Evolutionary conservation across 2,888 invertebrate genomes (phyloP), one percentile per base, ranked within the genome.

Genomic region (Leptogaster cylindrica): DNA sequence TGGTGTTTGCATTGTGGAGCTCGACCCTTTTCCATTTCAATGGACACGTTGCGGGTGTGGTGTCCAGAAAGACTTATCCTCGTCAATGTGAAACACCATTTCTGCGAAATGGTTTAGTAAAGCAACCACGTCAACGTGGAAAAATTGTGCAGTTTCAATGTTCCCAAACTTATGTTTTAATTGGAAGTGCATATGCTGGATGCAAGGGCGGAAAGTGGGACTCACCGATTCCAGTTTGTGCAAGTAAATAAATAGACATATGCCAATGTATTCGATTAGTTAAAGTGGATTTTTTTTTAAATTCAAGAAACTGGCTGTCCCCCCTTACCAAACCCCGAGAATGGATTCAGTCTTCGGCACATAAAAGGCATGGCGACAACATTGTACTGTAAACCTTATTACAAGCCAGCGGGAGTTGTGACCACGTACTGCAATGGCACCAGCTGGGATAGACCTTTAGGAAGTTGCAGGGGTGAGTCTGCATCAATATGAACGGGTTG

Each of bases 341-440:
- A 90, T 73, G 86, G 88, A 0, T 73, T 86, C 1, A 79, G 84
- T 3, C 79, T 84, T 27, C 74, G 81, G 0, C 82, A 82, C 8
- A 83, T 84, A 72, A 76, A 81, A 0, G 84, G 85, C 0, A 86
- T 88, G 0, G 85, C 86, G 74, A 77, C 88, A 1, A 82, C 85
- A 68, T 86, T 88, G 69, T 86, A 86, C 75, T 93, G 93, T 75
- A 79, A 86, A 61, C 85, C 89, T 0, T 87, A 86, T 0, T 88
- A 84, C 75, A 76, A 79, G 23, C 77, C 89, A 16, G 79, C 83
- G 0, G 92, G 92, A 0, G 83, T 85, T 0, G 72, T 82, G 0
- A 82, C 82, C 1, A 79, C 89, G n/a, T 90, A 86, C 76, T 93
- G 93, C 76, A 85, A 92, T 73, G 92, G 92, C 0, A 73, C 70